phyloP scores from a whole-genome alignment of 2,113 vertebrate genomes.

The Misgurnus mizolepis region DNA sequence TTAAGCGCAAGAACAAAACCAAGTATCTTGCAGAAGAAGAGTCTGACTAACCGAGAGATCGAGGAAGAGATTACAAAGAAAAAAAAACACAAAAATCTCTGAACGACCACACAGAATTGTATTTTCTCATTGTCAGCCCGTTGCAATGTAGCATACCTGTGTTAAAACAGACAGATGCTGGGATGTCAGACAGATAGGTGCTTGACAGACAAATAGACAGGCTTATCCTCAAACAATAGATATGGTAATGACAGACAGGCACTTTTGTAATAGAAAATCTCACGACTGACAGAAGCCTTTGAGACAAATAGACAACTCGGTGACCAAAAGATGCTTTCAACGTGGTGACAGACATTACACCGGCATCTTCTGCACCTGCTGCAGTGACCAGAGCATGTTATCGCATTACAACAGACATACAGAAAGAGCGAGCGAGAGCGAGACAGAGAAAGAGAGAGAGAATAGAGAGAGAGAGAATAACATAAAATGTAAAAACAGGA shows the following conservation, averaged over 20 bases:
- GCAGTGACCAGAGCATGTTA: constrained; percentile 33
- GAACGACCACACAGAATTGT: neutral
- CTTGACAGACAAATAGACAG: neutral
- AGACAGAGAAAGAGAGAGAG: constrained; percentile 6
- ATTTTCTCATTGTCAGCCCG: neutral
- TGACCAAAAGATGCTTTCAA: constrained; percentile 17
- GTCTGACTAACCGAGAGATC: constrained; percentile 1
- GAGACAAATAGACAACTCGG: neutral
- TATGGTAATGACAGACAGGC: constrained; percentile 25
- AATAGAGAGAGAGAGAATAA: neutral
- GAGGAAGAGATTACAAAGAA: neutral
- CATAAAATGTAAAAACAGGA: neutral
- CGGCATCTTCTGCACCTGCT: constrained; percentile 14
- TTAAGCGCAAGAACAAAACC: constrained; percentile 3
- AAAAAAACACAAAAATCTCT: neutral
- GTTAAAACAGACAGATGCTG: neutral
- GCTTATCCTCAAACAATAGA: constrained; percentile 6
- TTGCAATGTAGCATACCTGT: neutral
- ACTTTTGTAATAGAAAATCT: constrained; percentile 17
- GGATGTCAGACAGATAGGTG: constrained; percentile 8
- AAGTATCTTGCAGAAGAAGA: neutral
- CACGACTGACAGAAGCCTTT: constrained; percentile 8
- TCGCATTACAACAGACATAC: constrained; percentile 33
- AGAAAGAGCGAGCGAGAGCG: neutral
- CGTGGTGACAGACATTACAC: constrained; percentile 13